A percentile compares a stretch with the other conserved stretches of the same genome.
These are phyloP conservation scores for Hybos culiciformis DNA, from an alignment of 2,888 invertebrate species.

Conservation along the genomic window DNA sequence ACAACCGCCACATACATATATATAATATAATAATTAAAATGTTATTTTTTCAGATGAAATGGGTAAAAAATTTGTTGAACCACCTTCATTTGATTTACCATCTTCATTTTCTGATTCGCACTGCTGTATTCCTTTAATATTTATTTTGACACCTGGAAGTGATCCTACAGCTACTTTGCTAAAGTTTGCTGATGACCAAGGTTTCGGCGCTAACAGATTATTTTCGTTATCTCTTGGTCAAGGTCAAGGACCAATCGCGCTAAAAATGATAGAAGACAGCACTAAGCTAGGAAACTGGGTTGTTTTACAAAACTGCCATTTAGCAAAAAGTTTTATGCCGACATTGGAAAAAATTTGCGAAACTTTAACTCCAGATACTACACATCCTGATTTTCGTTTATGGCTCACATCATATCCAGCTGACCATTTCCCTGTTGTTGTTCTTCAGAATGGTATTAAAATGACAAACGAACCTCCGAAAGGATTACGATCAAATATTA, in stretches of 20 bases:
- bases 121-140: slow-evolving; percentile 76
- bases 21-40: background rate
- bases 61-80: slow-evolving; percentile 70
- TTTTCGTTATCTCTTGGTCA: slow-evolving; percentile 73
- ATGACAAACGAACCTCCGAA: slow-evolving; percentile 96
- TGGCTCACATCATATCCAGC: slow-evolving; percentile 93
- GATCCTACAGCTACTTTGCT: slow-evolving; percentile 82
- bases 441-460: slow-evolving; percentile 87
- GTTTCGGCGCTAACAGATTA: slow-evolving; percentile 59
- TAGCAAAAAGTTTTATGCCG: slow-evolving; percentile 92
- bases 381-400: slow-evolving; percentile 80
- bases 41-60: slow-evolving; percentile 45
- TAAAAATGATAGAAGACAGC: slow-evolving; percentile 72
- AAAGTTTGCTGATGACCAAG: slow-evolving; percentile 87
- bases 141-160: slow-evolving; percentile 82
- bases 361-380: slow-evolving; percentile 60
- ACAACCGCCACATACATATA: too few relatives aligned
- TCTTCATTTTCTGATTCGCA: slow-evolving; percentile 78
- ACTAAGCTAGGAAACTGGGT: slow-evolving; percentile 82
- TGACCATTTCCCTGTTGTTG: slow-evolving; percentile 79
- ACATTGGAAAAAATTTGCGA: slow-evolving; percentile 83
- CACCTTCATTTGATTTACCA: slow-evolving; percentile 76
- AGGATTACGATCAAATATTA: slow-evolving; percentile 68
- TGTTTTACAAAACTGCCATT: slow-evolving; percentile 86
- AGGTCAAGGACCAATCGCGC: slow-evolving; percentile 85